Evolutionary conservation across 2,888 invertebrate species (phyloP), one percentile per base, ranked within the genome.

Genomic region (Amphipyra berbera): DNA sequence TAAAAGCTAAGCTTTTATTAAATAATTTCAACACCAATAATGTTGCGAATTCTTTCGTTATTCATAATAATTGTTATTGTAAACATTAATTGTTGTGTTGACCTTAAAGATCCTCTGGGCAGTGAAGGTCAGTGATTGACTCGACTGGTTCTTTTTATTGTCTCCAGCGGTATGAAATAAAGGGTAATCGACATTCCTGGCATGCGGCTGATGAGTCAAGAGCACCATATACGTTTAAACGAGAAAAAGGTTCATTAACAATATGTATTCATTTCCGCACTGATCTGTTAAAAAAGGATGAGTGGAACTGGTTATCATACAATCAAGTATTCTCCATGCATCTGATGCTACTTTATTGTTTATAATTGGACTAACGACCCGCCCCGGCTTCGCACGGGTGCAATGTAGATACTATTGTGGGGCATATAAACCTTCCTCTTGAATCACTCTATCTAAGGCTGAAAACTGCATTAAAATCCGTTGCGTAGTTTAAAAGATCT

Each of bases 121-220:
- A 53, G 35, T 53, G 61, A 69, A 79, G 79, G 76, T 56, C 60
- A 30, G 49, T 12, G 46, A 59, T 15, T 61, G 48, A 68, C 68
- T 50, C 35, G 13, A 47, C 62, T 12, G 52, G 60, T 10, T 57
- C 40, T 45, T 44, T 72, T 73, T 64, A 62, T 64, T 75, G 64
- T 79, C 40, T 62, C 38, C 21, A 15, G 7, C 7, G 21, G 21
- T 21, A 21, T 49, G 10, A 52, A 55, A 38, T 57, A 63, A 76
- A 76, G 65, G 66, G 58, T 71, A 66, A 63, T 61, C 60, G 48
- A 73, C 80, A 79, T 77, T 79, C 77, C 56, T 50, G 53, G 37
- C 38, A 21, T 41, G 21, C 4, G 1, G 27, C 44, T 14, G 62
- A 59, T 61, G 63, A 67, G 21, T 65, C 54, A 56, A 63, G 35